These are phyloP conservation scores for Diuraphis noxia DNA, from an alignment of 1,140 invertebrate genomes.

Conservation along the genomic window DNA sequence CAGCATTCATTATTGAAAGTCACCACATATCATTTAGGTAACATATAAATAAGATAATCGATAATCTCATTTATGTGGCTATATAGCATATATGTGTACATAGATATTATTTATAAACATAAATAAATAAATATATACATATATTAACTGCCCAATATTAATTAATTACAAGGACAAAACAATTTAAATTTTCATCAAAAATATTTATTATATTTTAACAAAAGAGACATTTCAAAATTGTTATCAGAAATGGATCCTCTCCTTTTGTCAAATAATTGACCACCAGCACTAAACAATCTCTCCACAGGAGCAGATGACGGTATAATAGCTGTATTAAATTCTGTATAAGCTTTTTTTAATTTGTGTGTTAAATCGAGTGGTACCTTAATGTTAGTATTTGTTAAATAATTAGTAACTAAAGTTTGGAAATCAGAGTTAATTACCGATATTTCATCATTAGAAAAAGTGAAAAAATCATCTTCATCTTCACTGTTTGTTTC, in stretches of 20 bases:
- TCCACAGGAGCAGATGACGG: neutral
- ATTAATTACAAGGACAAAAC: constrained; percentile 21
- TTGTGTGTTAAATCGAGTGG: neutral
- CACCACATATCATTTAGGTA: neutral
- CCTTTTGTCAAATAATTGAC: constrained; percentile 22
- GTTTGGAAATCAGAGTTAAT: constrained; percentile 15
- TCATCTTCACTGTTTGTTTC: neutral
- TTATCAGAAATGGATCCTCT: neutral
- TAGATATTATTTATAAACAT: too few species aligned
- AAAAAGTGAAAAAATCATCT: constrained; percentile 7
- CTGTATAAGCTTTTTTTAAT: constrained; percentile 15
- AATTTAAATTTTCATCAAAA: neutral
- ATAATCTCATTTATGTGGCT: neutral
- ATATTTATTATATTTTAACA: constrained; percentile 35
- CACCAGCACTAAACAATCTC: constrained; percentile 23
- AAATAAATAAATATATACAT: too few species aligned
- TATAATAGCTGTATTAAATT: constrained; percentile 23
- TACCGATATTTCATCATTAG: neutral
- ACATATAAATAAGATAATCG: neutral
- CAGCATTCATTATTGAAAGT: neutral
- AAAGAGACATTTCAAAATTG: constrained; percentile 8
- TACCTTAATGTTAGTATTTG: constrained; percentile 20
- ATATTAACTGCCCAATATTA: neutral
- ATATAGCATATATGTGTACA: neutral
- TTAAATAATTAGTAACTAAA: constrained; percentile 25